A percentile compares a stretch with the other conserved stretches of the same genome.
Evolutionary conservation across 2,888 invertebrate species (phyloP).

Genomic region (Sturmia bella): DNA sequence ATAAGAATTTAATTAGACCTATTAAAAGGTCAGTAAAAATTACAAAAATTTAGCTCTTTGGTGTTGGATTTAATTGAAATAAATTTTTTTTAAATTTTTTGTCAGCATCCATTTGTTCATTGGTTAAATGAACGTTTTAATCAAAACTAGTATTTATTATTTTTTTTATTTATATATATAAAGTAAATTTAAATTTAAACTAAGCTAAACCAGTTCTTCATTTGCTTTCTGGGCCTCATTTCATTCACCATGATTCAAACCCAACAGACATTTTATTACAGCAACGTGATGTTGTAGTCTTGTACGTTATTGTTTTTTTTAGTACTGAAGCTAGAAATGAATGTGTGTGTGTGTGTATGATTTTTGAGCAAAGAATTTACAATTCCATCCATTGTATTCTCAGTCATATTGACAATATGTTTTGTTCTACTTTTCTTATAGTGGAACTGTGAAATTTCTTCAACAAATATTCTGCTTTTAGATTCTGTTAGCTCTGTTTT

Average conservation of each 20-base stretch:
- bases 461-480: conserved; percentile 20
- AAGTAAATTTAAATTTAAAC: too few relatives aligned
- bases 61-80: too few relatives aligned
- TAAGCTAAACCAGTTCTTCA: too few relatives aligned
- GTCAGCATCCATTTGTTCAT: too few relatives aligned
- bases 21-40: too few relatives aligned
- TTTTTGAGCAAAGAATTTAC: conserved; percentile 10
- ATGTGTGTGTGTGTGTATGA: conserved; percentile 28
- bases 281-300: conserved; percentile 32
- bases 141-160: too few relatives aligned
- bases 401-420: conserved; percentile 41
- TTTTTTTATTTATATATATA: too few relatives aligned
- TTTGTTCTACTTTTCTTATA: conserved; percentile 27
- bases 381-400: conserved; percentile 5
- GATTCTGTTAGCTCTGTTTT: neutral
- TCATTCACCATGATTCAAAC: neutral
- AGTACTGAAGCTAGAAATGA: conserved; percentile 46
- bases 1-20: too few relatives aligned
- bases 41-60: too few relatives aligned
- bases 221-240: neutral
- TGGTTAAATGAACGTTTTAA: too few relatives aligned
- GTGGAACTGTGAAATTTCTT: conserved; percentile 53
- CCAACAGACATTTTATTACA: conserved; percentile 14
- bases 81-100: too few relatives aligned
- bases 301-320: conserved; percentile 38